Evolutionary conservation across 2,797 vertebrate species (phyloP), one percentile per base, ranked within the genome.

Genomic region (Carduelis carduelis): DNA sequence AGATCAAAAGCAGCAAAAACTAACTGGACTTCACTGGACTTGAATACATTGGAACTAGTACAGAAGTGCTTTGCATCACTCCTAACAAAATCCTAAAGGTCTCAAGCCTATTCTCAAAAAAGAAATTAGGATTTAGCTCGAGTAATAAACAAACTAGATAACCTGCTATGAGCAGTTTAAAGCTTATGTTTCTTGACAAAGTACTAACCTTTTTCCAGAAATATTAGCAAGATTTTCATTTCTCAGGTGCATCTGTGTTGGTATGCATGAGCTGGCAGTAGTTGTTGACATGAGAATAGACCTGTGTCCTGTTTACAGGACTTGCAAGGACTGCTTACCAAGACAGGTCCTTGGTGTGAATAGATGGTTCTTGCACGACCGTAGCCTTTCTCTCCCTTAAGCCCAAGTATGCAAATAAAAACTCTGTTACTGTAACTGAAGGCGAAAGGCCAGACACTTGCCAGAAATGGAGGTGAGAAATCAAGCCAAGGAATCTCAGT

Each of bases 161-260:
- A 39, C 6, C 15, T 52, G 8, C 19, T n/a, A n/a, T 8, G 8
- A 39, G 14, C 53, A 82, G 56, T 4, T 41, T 14, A 69, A 85
- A 46, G 22, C 4, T 82, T 3, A 6, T 5, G 20, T 75, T 84
- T 53, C 13, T 77, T 74, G 24, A 65, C 15, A 56, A 68, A 56
- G 8, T 16, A 12, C 9, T 44, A 16, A 53, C 4, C 1, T 74
- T 81, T 87, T 74, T 46, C 34, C 49, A 57, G 63, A 66, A 57
- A 34, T 63, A 34, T 53, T 61, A 30, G 5, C 17, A 44, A 41
- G 53, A 32, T 63, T 90, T 61, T 26, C 3, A 0, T 63, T 18
- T 24, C 5, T 14, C 26, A 20, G 2, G 0, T 44, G 9, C 65
- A 7, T 15, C 27, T 61, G 1, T 8, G 34, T 44, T 65, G 32